Conservation (phyloP, 1,140 invertebrate species). For the Nylanderia fulva region DNA sequence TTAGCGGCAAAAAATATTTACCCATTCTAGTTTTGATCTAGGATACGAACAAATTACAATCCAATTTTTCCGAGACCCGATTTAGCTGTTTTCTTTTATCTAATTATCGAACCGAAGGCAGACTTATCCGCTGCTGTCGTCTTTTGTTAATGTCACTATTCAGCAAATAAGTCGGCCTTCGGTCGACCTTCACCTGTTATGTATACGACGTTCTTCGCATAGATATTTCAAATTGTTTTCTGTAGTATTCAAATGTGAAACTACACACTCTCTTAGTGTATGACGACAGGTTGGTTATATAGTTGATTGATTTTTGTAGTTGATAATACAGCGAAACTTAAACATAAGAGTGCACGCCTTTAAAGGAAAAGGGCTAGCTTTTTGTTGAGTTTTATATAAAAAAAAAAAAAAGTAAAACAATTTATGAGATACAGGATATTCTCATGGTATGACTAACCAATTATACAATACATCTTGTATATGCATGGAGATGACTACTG, state of each 20-base stretch:
- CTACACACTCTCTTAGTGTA: slow-evolving; percentile 65
- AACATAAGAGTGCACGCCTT: slow-evolving; percentile 81
- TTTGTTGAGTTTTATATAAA: slow-evolving; percentile 43
- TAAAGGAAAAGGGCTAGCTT: slow-evolving; percentile 51
- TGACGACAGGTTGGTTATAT: slow-evolving; percentile 72
- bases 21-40: slow-evolving; percentile 44
- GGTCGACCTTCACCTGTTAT: slow-evolving; percentile 65
- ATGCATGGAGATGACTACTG: slow-evolving; percentile 32
- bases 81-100: slow-evolving; percentile 69
- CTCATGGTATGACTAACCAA: neutral
- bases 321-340: slow-evolving; percentile 77
- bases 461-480: neutral
- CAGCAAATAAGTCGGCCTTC: slow-evolving; percentile 73
- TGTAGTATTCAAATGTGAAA: slow-evolving; percentile 69
- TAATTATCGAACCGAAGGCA: slow-evolving; percentile 71
- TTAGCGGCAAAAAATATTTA: slow-evolving; percentile 14
- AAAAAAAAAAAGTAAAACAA: neutral
- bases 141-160: slow-evolving; percentile 59
- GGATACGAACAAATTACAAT: slow-evolving; percentile 35
- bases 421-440: neutral
- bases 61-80: slow-evolving; percentile 56
- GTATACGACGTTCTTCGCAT: slow-evolving; percentile 61
- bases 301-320: slow-evolving; percentile 76
- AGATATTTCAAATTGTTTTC: slow-evolving; percentile 68
- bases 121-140: slow-evolving; percentile 70